phyloP scores from a whole-genome alignment of 1,140 invertebrate species.

The Apis florea region DNA sequence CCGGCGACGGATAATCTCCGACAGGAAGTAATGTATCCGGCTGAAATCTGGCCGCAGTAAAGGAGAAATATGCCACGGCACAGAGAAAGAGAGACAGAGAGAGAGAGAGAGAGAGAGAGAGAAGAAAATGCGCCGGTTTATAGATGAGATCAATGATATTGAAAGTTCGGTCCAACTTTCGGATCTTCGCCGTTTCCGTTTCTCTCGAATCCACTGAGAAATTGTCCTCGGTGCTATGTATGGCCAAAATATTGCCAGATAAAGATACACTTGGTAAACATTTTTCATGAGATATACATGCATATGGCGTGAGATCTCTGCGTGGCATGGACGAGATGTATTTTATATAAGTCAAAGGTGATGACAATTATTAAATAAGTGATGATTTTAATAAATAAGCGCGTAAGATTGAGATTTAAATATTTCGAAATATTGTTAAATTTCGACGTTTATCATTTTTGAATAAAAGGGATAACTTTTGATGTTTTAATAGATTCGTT shows the following conservation, averaged over 20 bases:
- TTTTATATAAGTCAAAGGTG: too few relatives aligned
- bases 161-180: constrained; percentile 54
- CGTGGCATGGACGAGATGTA: too few relatives aligned
- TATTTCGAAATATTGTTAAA: too few relatives aligned
- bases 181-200: constrained; percentile 33
- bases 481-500: too few relatives aligned
- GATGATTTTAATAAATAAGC: too few relatives aligned
- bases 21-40: constrained; percentile 57
- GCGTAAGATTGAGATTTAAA: too few relatives aligned
- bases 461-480: too few relatives aligned
- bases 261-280: background rate
- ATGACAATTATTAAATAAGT: too few relatives aligned
- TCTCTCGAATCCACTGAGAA: background rate
- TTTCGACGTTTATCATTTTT: too few relatives aligned
- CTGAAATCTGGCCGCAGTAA: constrained; percentile 53
- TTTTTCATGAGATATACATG: background rate
- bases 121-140: constrained; percentile 55
- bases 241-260: background rate
- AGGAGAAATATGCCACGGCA: constrained; percentile 18
- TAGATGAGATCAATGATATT: constrained; percentile 61
- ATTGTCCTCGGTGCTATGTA: background rate
- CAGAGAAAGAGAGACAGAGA: too few relatives aligned
- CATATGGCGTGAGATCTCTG: background rate
- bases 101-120: background rate
- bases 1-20: constrained; percentile 56